These are phyloP conservation scores for Drosophila kokeensis DNA, from an alignment of 2,888 invertebrate species.

Conservation along the genomic window DNA sequence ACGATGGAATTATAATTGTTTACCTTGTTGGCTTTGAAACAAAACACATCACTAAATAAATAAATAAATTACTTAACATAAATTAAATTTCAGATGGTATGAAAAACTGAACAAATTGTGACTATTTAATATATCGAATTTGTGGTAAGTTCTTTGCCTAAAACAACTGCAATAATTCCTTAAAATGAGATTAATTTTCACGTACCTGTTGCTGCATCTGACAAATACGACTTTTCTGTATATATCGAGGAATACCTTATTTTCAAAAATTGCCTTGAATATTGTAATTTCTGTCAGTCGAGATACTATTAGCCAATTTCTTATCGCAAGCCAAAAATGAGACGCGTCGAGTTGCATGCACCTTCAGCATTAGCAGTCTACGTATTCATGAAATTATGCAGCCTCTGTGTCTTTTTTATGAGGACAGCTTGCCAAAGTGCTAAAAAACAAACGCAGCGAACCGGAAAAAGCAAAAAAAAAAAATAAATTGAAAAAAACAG, in stretches of 20 bases:
- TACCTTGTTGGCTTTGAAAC: not conserved
- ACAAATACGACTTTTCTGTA: not conserved
- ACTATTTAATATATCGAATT: not conserved
- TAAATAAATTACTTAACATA: not conserved
- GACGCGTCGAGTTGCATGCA: slow-evolving; percentile 17
- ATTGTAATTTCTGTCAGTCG: not conserved
- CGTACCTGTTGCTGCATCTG: not conserved
- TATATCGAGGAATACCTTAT: not conserved
- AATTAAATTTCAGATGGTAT: not conserved
- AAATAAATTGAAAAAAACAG: not conserved
- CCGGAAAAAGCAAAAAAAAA: slow-evolving; percentile 9
- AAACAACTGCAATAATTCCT: not conserved
- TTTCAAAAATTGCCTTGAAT: not conserved
- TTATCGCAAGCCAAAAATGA: not conserved
- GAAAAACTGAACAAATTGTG: not conserved
- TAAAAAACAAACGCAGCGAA: slow-evolving; percentile 15
- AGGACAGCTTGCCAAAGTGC: slow-evolving; percentile 38
- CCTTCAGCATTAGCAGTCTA: slow-evolving; percentile 5
- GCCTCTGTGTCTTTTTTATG: slow-evolving; percentile 15
- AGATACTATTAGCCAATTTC: not conserved
- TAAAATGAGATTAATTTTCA: not conserved
- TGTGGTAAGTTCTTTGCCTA: not conserved
- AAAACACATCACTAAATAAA: not conserved
- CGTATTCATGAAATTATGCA: slow-evolving; percentile 29
- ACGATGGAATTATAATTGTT: not conserved